Evolutionary conservation across 1,140 invertebrate genomes (phyloP), one percentile per base, ranked within the genome.

Genomic region (Drosophila hydei): DNA sequence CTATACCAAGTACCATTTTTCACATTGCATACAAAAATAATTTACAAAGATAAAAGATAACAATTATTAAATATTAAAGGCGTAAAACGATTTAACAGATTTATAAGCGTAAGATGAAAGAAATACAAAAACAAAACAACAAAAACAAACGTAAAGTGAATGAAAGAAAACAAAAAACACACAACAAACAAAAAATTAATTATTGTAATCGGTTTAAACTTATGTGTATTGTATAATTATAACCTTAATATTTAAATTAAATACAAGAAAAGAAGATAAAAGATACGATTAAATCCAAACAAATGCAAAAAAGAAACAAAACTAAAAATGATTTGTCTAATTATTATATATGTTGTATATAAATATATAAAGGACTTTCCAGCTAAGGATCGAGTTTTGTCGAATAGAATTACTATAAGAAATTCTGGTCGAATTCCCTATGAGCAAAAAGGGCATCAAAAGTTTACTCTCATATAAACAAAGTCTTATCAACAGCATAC

Each of bases 151-250:
- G 76, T 83, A 79, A 79, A 62, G 79, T 84, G 79, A 85, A 88
- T 73, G 84, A 30, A 50, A 79, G 75, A 72, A 75, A 89, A 62
- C 4, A 40, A 16, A 40, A 42, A 42, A 42, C 67, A 75, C 59
- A 75, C 56, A 81, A 75, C 72, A 68, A 36, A 63, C 77, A 87
- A 87, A 88, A 84, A 78, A 87, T 88, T 89, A 89, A 89, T 89
- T 89, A 89, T 89, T 91, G 89, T 91, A 91, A 90, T 91, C 89
- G 89, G 89, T 91, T 91, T 89, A 91, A 91, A 91, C 89, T 90
- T 91, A 91, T 91, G 90, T 91, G 89, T 91, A 91, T 89, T 91
- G 89, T 91, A 91, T 91, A 91, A 91, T 91, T 91, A 91, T 91
- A 89, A 91, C 83, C 85, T 91, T 91, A 91, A 91, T 91, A 91